Conservation (phyloP, 2,888 invertebrate genomes). For the Dendrolimus pini region DNA sequence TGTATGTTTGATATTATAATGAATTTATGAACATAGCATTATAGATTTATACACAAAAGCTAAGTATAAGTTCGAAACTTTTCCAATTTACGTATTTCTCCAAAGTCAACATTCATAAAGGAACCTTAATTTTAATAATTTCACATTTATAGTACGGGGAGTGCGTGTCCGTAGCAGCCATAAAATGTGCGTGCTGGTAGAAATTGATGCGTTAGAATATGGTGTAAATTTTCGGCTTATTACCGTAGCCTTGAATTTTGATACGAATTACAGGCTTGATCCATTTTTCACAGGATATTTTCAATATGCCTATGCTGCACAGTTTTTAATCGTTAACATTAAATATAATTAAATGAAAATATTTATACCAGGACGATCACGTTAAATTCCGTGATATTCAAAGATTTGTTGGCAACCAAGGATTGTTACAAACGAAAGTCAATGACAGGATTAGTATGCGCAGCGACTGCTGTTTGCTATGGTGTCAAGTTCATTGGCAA, state of each 20-base stretch:
- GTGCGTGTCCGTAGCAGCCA: slow-evolving; percentile 52
- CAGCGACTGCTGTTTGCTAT: slow-evolving; percentile 22
- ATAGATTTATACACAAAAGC: not conserved
- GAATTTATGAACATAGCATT: too few relatives aligned
- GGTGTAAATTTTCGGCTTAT: slow-evolving; percentile 58
- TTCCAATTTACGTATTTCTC: slow-evolving; percentile 46
- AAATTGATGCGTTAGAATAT: slow-evolving; percentile 54
- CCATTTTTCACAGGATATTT: slow-evolving; percentile 25
- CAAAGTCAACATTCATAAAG: slow-evolving; percentile 45
- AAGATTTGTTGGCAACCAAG: not conserved
- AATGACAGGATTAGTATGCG: slow-evolving; percentile 48
- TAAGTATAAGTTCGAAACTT: slow-evolving; percentile 35
- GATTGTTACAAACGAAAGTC: slow-evolving; percentile 11
- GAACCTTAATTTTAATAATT: slow-evolving; percentile 55
- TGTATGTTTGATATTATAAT: too few relatives aligned
- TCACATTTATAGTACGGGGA: slow-evolving; percentile 47
- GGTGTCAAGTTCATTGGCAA: slow-evolving; percentile 67
- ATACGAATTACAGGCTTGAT: slow-evolving; percentile 34
- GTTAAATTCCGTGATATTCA: too few relatives aligned
- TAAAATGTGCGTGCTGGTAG: slow-evolving; percentile 54
- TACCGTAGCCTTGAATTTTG: slow-evolving; percentile 51
- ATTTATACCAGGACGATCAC: too few relatives aligned
- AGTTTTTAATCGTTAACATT: too few relatives aligned
- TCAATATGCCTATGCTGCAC: not conserved
- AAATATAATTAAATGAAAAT: too few relatives aligned